phyloP scores from a whole-genome alignment of 2,113 vertebrate species.

The Erythrocebus patas region DNA sequence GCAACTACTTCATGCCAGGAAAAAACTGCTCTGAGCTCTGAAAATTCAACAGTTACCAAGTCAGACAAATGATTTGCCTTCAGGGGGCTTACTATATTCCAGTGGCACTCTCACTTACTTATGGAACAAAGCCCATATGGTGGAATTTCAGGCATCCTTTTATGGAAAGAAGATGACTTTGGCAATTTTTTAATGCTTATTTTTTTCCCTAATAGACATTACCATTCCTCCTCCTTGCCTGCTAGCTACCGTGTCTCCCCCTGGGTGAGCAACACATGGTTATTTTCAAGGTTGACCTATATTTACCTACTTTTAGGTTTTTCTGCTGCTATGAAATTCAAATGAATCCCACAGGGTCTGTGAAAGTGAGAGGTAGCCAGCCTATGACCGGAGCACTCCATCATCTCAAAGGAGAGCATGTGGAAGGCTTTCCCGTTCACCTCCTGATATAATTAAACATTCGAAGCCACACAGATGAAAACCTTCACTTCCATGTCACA shows the following conservation, averaged over 20 bases:
- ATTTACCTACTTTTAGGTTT: background rate
- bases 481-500: background rate
- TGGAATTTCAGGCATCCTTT: background rate
- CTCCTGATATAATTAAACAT: background rate
- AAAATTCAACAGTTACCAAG: background rate
- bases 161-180: background rate
- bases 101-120: background rate
- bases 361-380: background rate
- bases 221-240: background rate
- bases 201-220: background rate
- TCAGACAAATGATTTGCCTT: background rate
- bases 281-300: background rate
- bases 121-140: background rate
- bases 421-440: background rate
- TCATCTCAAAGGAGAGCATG: background rate
- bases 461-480: background rate
- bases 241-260: background rate
- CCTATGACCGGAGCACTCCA: background rate
- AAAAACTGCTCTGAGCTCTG: background rate
- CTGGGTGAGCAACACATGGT: background rate
- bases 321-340: background rate
- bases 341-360: background rate
- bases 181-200: background rate
- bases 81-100: background rate
- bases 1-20: background rate